A percentile compares a stretch with the other conserved stretches of the same genome.
These are phyloP conservation scores for Lagenorhynchus albirostris DNA, from an alignment of 2,113 vertebrate genomes.

Conservation along the genomic window DNA sequence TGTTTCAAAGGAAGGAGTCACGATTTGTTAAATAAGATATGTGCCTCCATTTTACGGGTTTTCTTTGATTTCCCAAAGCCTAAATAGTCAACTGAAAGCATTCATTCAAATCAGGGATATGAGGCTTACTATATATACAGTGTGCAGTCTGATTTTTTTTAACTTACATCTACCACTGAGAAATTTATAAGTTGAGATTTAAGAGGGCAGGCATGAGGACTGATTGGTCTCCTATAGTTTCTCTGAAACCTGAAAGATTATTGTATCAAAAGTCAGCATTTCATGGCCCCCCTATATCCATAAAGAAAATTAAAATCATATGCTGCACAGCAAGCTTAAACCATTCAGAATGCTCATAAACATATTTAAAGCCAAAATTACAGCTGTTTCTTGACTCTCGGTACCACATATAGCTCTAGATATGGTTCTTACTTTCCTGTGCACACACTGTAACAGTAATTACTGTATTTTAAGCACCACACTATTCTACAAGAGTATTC, in stretches of 20 bases:
- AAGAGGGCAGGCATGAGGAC: constrained; percentile 42
- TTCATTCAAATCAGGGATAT: constrained; percentile 53
- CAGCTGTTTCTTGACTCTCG: constrained; percentile 55
- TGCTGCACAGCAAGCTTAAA: constrained; percentile 65
- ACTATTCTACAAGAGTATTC: not conserved
- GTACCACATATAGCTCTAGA: constrained; percentile 28
- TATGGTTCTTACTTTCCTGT: not conserved
- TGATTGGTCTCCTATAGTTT: constrained; percentile 60
- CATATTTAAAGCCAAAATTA: constrained; percentile 74
- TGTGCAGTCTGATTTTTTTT: constrained; percentile 41
- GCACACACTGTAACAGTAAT: constrained; percentile 56
- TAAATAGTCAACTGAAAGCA: not conserved
- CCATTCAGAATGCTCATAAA: constrained; percentile 74
- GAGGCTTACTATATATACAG: constrained; percentile 24
- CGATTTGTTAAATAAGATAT: constrained; percentile 56
- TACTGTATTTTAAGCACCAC: constrained; percentile 59
- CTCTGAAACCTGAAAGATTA: constrained; percentile 67
- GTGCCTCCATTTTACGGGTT: constrained; percentile 35
- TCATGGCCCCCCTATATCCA: constrained; percentile 63
- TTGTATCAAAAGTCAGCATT: constrained; percentile 72
- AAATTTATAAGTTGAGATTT: constrained; percentile 68
- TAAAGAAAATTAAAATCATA: constrained; percentile 76
- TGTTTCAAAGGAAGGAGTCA: constrained; percentile 35
- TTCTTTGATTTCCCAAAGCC: constrained; percentile 17
- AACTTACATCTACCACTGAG: constrained; percentile 37